A percentile compares a stretch with the other conserved stretches of the same genome.
These are phyloP conservation scores for Ectemnius lituratus DNA, from an alignment of 2,888 invertebrate genomes.

Conservation along the genomic window DNA sequence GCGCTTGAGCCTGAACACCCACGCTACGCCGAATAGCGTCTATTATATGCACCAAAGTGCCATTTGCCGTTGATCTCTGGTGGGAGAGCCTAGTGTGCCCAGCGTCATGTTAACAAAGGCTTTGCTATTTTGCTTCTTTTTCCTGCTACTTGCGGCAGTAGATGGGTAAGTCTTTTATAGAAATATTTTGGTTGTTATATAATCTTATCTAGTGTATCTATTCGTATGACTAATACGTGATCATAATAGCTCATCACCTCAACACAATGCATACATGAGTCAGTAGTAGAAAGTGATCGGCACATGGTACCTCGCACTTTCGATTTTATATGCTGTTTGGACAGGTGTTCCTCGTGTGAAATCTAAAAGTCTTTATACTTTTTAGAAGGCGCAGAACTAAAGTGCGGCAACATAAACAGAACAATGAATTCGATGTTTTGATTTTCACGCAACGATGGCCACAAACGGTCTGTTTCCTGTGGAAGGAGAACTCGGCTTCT, in stretches of 20 bases:
- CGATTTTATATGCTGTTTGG: background rate
- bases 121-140: background rate
- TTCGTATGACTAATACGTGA: background rate
- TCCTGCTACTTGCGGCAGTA: constrained; percentile 13
- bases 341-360: background rate
- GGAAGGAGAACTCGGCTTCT: constrained; percentile 82
- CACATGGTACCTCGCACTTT: no score
- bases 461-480: constrained; percentile 84
- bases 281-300: no score
- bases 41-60: background rate
- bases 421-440: constrained; percentile 83
- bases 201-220: background rate
- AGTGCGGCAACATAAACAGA: background rate
- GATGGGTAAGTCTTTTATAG: constrained; percentile 35
- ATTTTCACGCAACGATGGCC: constrained; percentile 92
- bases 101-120: constrained; percentile 21
- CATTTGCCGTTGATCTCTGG: background rate
- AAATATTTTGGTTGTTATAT: background rate
- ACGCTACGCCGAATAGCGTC: constrained; percentile 4
- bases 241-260: no score
- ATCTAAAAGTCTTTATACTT: background rate
- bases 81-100: background rate
- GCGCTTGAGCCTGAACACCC: background rate
- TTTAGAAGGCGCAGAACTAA: background rate
- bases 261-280: no score